These are phyloP conservation scores for Tetragonula clypearis DNA, from an alignment of 1,140 invertebrate genomes.

Conservation along the genomic window DNA sequence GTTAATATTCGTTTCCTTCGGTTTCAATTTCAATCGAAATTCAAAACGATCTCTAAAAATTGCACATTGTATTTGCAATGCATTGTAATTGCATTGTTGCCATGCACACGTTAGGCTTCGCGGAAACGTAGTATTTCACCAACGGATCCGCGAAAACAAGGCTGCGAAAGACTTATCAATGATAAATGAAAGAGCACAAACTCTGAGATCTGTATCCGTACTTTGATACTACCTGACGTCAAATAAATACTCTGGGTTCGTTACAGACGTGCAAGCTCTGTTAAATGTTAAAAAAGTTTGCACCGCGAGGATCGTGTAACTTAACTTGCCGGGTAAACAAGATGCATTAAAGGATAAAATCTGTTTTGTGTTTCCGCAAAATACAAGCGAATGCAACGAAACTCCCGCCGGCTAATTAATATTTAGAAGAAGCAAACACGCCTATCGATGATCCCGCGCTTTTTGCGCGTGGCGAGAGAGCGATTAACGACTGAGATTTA, in stretches of 20 bases:
- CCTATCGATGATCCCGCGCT: not conserved
- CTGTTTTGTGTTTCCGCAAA: not conserved
- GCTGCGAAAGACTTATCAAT: not conserved
- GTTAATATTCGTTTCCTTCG: no score
- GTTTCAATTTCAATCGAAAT: no score
- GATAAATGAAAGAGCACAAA: not conserved
- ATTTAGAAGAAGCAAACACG: not conserved
- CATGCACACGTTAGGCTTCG: not conserved
- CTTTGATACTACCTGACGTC: no score
- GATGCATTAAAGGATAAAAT: conserved; percentile 7
- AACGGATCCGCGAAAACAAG: not conserved
- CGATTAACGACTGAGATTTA: not conserved
- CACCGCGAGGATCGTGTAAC: not conserved
- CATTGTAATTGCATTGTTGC: no score
- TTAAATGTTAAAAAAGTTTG: conserved; percentile 7
- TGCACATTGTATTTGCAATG: no score
- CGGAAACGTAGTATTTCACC: not conserved
- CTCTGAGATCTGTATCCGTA: no score
- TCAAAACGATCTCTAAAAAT: no score
- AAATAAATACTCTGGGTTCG: not conserved
- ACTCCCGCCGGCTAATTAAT: not conserved
- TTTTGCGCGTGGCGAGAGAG: no score
- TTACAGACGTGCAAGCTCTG: not conserved
- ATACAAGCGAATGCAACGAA: no score
- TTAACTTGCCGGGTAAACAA: not conserved